phyloP scores from a whole-genome alignment of 2,888 invertebrate genomes.

The Morinoia aosen region DNA sequence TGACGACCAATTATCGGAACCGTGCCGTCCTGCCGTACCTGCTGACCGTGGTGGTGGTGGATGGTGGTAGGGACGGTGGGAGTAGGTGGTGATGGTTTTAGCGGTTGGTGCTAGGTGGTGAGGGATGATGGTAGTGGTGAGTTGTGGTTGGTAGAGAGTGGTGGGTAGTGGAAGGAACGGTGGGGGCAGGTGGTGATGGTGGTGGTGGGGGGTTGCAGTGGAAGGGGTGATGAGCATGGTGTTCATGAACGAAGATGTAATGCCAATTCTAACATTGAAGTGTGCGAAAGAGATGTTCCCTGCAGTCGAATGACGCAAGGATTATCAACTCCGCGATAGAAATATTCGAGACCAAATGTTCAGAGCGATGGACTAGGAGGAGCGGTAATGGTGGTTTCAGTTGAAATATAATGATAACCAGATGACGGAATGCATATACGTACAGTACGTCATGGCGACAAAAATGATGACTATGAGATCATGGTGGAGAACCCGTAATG shows the following conservation, averaged over 20 bases:
- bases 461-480: not conserved
- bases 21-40: not conserved
- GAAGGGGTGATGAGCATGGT: not conserved
- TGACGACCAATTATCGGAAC: slow-evolving; percentile 18
- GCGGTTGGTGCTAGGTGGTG: not conserved
- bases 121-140: not conserved
- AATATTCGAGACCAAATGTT: too few relatives aligned
- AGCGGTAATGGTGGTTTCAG: not conserved
- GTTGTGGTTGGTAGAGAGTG: not conserved
- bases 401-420: not conserved
- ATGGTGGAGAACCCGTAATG: not conserved
- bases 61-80: not conserved
- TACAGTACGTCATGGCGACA: not conserved
- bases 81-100: too few relatives aligned
- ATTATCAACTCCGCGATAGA: not conserved
- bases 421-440: not conserved
- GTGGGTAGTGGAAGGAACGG: too few relatives aligned
- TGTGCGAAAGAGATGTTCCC: not conserved
- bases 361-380: too few relatives aligned
- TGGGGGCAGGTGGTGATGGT: not conserved
- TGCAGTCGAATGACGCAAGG: not conserved
- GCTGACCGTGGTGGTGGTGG: not conserved
- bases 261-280: not conserved
- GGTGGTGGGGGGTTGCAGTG: not conserved
- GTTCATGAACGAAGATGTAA: not conserved